A percentile compares a stretch with the other conserved stretches of the same genome.
Evolutionary conservation across 2,888 invertebrate genomes (phyloP).

Genomic region (Pristionchus japonicus): DNA sequence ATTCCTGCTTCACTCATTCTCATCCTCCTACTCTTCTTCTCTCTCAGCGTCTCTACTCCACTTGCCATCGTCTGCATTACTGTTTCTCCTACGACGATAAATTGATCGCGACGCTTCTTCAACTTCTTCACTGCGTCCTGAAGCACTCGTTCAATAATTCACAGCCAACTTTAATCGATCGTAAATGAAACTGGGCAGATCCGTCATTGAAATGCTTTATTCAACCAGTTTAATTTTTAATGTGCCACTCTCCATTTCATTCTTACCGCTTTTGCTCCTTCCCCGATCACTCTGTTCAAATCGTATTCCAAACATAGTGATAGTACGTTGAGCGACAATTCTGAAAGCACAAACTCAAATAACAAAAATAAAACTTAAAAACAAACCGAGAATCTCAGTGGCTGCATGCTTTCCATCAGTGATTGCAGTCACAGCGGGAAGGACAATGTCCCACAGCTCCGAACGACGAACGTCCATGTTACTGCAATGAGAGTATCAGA

Average conservation of each 20-base stretch:
- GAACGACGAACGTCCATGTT: constrained; percentile 95
- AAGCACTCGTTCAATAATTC: too few relatives aligned
- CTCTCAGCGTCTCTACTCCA: constrained; percentile 67
- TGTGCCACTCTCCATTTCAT: too few relatives aligned
- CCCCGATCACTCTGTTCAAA: constrained; percentile 1
- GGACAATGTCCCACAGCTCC: constrained; percentile 88
- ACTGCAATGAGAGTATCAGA: constrained; percentile 78
- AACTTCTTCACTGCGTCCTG: constrained; percentile 81
- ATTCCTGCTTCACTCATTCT: too few relatives aligned
- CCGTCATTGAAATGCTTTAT: too few relatives aligned
- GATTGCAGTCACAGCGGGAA: constrained; percentile 51
- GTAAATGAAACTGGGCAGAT: too few relatives aligned
- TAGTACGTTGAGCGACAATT: constrained; percentile 30
- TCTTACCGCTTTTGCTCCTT: constrained; percentile 26
- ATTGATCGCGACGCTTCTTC: constrained; percentile 83
- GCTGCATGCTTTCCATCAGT: constrained; percentile 39
- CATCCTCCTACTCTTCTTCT: too few relatives aligned
- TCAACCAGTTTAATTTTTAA: too few relatives aligned
- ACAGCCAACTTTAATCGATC: too few relatives aligned
- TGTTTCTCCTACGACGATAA: constrained; percentile 84
- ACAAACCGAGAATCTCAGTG: constrained; percentile 39
- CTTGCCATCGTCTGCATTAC: constrained; percentile 78
- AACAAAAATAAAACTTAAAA: not conserved
- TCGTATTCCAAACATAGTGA: constrained; percentile 44
- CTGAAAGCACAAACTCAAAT: not conserved